Base-by-base conservation (phyloP, 2,888 invertebrate genomes). In the Tyria jacobaeae region DNA sequence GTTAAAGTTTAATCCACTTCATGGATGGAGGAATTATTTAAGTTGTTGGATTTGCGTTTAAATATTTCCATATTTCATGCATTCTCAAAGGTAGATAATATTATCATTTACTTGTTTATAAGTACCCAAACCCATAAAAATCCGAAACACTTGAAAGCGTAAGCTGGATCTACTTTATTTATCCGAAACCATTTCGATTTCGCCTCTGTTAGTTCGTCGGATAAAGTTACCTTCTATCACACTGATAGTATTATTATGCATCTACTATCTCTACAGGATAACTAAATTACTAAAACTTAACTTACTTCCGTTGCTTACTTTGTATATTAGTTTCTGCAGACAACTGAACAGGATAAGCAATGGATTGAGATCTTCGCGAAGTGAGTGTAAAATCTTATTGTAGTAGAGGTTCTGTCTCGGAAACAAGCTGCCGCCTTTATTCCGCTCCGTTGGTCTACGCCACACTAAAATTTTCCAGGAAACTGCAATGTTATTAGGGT, bases 401-500 rank as follows among this genome's bases (percentile, higher is more conserved):
- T 47, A 50, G 66, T 67, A 62, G 34, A 24, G 55, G 57, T 57
- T 52, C 21, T 64, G 64, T 64, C 60, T 50, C 59, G 63, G 68
- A 76, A 78, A 77, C 77, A 75, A 78, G 76, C 65, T 57, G 51
- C 67, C 69, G 68, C 62, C 70, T 76, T 77, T 75, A 75, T 82
- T 81, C 80, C 73, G 71, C 82, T 66, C 74, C 78, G 82, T 81
- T 82, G 82, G 82, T 80, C 79, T 81, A 73, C 75, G 80, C 76
- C 79, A 79, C 78, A 83, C 84, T 85, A 83, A 87, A 87, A 87
- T 88, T 86, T 89, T 86, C 83, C 79, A 84, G 84, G 83, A 85
- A 86, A 87, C 85, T 83, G 81, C 82, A 79, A 85, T 84, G 81
- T 87, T 89, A 89, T 86, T 86, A 88, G 81, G 83, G 79, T 79